Base-by-base conservation (phyloP, 2,113 vertebrate genomes). In the Atherinomorus stipes region DNA sequence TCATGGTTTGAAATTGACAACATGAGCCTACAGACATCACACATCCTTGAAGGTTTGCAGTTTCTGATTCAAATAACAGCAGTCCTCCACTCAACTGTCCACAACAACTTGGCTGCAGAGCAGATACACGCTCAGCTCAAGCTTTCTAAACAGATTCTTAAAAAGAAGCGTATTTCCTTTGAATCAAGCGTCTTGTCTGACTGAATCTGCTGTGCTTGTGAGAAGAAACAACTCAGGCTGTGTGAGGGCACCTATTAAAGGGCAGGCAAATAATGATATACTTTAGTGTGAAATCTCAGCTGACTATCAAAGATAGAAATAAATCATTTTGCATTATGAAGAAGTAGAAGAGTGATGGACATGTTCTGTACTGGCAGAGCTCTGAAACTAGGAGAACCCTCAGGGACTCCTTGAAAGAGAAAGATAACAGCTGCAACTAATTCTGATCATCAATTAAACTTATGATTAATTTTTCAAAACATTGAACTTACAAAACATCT, bases 51-150 rank as follows among this genome's bases (percentile, higher is more conserved):
- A 57, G 73, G 37, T 50, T 73, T 44, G 61, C 64, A 40, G 54
- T 60, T 50, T 62, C 23, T 66, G 57, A 85, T 77, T 74, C 50
- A 70, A 56, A 62, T 57, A 28, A 59, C 71, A 80, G 77, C 72
- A 57, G 68, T 67, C 34, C 50, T 77, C 64, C 60, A n/a, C 62
- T 47, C 16, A 13, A 15, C 49, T 38, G 71, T 78, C 58, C 49
- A 54, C 61, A 42, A 26, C 62, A 40, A n/a, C 63, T 64, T 25
- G 13, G 62, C 71, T 60, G 62, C 42, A 58, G 22, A 1, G 60
- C 49, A 12, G 18, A 38, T 38, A 52, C 18, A 19, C 45, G 1
- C 47, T 16, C 13, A 25, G 40, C 12, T 65, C 70, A 19, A 26
- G 51, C 38, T 61, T 65, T 1, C 31, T 53, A 49, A 57, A 37